Evolutionary conservation across 1,140 invertebrate genomes (phyloP).

Genomic region (Physella acuta): DNA sequence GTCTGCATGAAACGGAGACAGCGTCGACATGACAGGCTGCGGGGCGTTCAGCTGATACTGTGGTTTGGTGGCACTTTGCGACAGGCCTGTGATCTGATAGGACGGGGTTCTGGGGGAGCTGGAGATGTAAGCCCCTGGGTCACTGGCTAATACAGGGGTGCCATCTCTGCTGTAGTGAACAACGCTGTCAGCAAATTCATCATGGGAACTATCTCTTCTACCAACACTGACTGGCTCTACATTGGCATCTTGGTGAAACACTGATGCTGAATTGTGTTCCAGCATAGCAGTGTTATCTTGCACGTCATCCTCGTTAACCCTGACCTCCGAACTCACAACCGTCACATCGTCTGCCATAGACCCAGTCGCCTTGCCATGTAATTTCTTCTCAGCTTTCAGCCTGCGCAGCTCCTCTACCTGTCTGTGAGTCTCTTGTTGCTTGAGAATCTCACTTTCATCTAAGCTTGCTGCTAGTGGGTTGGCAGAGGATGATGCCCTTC

Average conservation of each 20-base stretch:
- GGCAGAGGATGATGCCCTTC: background rate
- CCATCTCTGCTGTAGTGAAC: too few species aligned
- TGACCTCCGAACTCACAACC: background rate
- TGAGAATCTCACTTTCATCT: background rate
- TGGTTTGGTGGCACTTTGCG: background rate
- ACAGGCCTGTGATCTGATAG: too few species aligned
- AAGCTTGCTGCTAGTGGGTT: background rate
- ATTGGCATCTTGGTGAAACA: too few species aligned
- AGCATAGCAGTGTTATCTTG: too few species aligned
- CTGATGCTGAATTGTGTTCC: too few species aligned
- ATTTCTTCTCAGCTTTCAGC: conserved; percentile 22
- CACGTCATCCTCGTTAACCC: background rate
- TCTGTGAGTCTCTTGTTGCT: conserved; percentile 10
- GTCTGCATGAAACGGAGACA: conserved; percentile 3
- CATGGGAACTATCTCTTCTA: background rate
- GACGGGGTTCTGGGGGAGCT: too few species aligned
- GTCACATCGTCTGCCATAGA: background rate
- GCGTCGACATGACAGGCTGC: background rate
- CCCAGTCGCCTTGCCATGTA: conserved; percentile 7
- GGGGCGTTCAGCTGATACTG: background rate
- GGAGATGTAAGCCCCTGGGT: background rate
- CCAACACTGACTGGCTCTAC: background rate
- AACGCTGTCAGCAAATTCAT: background rate
- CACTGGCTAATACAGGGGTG: too few species aligned
- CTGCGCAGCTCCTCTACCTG: conserved; percentile 20